Base-by-base conservation (phyloP, 2,888 invertebrate species). In the Melangyna quadrimaculata region DNA sequence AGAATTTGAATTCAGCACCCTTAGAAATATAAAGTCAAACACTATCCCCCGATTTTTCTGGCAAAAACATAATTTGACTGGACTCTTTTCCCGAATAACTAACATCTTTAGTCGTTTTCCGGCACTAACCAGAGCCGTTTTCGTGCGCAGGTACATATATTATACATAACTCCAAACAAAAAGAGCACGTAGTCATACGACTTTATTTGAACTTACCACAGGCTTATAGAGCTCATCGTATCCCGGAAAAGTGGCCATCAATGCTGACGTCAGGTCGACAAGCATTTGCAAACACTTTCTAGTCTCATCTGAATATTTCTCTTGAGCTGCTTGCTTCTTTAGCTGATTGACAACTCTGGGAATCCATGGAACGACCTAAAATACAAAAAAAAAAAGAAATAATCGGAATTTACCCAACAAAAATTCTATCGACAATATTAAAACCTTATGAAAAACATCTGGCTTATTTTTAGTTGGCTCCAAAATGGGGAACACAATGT, bases 401-500 rank as follows among this genome's bases (percentile, higher is more conserved):
- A 40, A n/a, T n/a, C n/a, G n/a, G 8, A 48, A 22, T 22, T 14
- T 12, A 7, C 14, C 6, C 5, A 61, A 22, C 1, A 6, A n/a
- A 1, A 32, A 9, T 22, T n/a, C 29, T 22, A 37, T 32, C 14
- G 9, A 22, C 45, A 9, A 17, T 7, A 12, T 17, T 40, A 53
- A n/a, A 65, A 95, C 94, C 93, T 94, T 94, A 87, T 94, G 94
- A 87, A 95, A 94, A 22, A 94, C 93, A 40, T 93, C 93, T 0
- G 93, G 93, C 4, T 94, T 94, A 63, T 95, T 94, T 61, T 95
- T 94, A 84, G 94, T 92, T 0, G 94, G 94, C 0, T 94, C 93
- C 14, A 96, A 90, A 89, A 96, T 94, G 84, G 95, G 93, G 87
- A 95, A 93, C 6, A 95, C 94, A 48, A 95, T 94, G 2, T 94